Percentiles rank a stretch among this genome's conserved stretches.
Conservation (phyloP, 2,888 invertebrate species). For the Machimus atricapillus region DNA sequence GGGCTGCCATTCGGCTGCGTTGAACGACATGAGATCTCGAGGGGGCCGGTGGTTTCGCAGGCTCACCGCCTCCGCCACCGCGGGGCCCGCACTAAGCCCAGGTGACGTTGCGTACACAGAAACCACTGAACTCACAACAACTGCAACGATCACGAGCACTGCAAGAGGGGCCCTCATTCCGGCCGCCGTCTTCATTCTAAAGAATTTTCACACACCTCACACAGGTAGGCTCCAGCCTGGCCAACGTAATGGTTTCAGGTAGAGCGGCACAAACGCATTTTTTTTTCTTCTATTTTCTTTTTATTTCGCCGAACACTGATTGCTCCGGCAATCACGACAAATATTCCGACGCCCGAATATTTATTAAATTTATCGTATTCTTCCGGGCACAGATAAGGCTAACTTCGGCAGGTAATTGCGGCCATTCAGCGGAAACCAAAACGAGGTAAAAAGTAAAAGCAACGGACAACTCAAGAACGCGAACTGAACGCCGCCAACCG, state of each 20-base stretch:
- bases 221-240: not conserved
- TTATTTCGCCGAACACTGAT: not conserved
- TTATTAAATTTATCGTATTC: not conserved
- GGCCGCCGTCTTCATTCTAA: not conserved
- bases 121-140: not conserved
- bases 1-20: slow-evolving; percentile 49
- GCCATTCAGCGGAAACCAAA: not conserved
- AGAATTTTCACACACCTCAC: not conserved
- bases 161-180: not conserved
- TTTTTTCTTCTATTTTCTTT: too few species aligned
- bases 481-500: not conserved
- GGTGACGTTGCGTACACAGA: slow-evolving; percentile 13
- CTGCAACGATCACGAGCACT: not conserved
- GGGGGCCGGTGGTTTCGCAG: not conserved
- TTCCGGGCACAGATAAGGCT: not conserved
- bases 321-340: not conserved
- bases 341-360: not conserved
- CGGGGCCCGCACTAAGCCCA: not conserved
- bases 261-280: not conserved
- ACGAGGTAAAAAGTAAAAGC: not conserved
- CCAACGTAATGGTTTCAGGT: slow-evolving; percentile 2
- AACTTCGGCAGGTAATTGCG: not conserved
- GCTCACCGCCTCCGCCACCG: not conserved
- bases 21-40: not conserved
- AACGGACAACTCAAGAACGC: not conserved